These are phyloP conservation scores for Xestia rhomboidea DNA, from an alignment of 2,888 invertebrate genomes.

Conservation along the genomic window DNA sequence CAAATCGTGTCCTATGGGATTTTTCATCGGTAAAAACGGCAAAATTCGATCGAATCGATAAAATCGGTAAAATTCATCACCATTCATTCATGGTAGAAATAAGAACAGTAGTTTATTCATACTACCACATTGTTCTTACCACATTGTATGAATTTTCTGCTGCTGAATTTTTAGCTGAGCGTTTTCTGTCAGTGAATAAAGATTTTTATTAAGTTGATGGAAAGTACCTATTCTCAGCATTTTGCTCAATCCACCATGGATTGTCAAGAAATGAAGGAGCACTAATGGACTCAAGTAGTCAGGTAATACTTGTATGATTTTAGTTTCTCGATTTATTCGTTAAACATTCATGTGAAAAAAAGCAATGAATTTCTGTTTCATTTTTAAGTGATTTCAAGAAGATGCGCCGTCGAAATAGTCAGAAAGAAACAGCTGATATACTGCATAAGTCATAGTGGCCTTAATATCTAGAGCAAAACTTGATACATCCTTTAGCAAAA, in stretches of 20 bases:
- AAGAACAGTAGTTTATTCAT: too few relatives aligned
- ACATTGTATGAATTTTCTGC: too few relatives aligned
- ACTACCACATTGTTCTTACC: too few relatives aligned
- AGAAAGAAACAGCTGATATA: not conserved
- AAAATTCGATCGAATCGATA: too few relatives aligned
- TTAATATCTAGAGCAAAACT: slow-evolving; percentile 5
- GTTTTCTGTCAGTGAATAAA: too few relatives aligned
- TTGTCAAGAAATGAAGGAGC: not conserved
- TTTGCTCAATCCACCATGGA: not conserved
- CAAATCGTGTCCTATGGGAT: not conserved
- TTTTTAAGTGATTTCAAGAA: not conserved
- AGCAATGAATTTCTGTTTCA: not conserved
- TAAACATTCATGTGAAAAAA: not conserved
- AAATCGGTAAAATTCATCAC: too few relatives aligned
- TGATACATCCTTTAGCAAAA: slow-evolving; percentile 1
- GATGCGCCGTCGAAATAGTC: not conserved
- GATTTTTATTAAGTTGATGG: too few relatives aligned
- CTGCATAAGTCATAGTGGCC: too few relatives aligned
- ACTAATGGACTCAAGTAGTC: not conserved
- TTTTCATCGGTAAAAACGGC: not conserved
- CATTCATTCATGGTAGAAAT: too few relatives aligned
- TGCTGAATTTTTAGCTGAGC: too few relatives aligned
- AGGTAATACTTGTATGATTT: not conserved
- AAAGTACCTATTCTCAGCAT: too few relatives aligned
- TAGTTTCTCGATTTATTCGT: not conserved